Evolutionary conservation across 1,140 invertebrate genomes (phyloP).

Genomic region (Conus betulinus): DNA sequence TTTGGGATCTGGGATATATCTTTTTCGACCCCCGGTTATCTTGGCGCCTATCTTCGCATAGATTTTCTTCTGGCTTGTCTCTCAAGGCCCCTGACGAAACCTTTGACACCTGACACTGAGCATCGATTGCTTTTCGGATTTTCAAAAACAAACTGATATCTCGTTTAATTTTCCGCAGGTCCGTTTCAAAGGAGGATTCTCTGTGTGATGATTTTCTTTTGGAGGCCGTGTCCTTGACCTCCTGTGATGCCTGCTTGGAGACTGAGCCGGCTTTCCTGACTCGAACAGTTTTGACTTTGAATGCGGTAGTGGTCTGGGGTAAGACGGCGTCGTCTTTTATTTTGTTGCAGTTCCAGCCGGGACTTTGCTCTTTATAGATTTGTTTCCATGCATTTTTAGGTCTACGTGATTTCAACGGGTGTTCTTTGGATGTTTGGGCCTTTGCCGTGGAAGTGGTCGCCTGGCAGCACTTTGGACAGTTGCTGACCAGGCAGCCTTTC

Average conservation of each 20-base stretch:
- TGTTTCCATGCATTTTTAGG: too few relatives aligned
- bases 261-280: background rate
- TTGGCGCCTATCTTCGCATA: too few relatives aligned
- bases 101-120: background rate
- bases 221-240: background rate
- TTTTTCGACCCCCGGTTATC: too few relatives aligned
- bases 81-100: background rate
- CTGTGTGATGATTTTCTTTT: background rate
- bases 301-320: too few relatives aligned
- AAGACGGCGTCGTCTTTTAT: too few relatives aligned
- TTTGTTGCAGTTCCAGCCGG: too few relatives aligned
- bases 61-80: too few relatives aligned
- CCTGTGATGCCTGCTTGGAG: background rate
- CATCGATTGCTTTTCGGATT: background rate
- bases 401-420: too few relatives aligned
- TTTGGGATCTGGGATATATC: too few relatives aligned
- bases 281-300: too few relatives aligned
- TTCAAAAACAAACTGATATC: background rate
- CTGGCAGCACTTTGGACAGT: background rate
- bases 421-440: too few relatives aligned
- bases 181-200: background rate
- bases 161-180: background rate
- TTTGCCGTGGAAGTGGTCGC: background rate
- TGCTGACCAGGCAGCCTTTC: slow-evolving; percentile 5
- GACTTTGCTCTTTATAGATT: too few relatives aligned